Evolutionary conservation across 2,113 vertebrate genomes (phyloP).

Genomic region (Mobula hypostoma): DNA sequence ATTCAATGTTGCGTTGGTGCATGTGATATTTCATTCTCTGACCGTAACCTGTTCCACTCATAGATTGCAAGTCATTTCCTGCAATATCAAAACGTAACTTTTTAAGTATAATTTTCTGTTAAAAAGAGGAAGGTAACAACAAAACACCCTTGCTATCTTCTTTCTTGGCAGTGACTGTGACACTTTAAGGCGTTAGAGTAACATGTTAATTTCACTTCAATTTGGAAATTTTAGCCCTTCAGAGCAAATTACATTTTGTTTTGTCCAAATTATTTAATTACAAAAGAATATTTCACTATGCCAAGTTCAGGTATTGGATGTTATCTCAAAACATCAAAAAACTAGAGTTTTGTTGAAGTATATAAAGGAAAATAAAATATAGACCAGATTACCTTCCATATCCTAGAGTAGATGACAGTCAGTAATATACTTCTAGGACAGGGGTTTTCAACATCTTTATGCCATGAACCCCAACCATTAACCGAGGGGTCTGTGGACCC

Average conservation of each 20-base stretch:
- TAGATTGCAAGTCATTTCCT: constrained; percentile 57
- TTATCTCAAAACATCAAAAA: background rate
- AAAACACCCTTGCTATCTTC: constrained; percentile 39
- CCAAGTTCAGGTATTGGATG: background rate
- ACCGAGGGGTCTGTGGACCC: too few species aligned
- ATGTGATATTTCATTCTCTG: constrained; percentile 53
- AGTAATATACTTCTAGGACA: background rate
- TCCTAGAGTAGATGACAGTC: background rate
- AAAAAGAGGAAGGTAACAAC: constrained; percentile 44
- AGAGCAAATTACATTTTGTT: background rate
- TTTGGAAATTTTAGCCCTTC: background rate
- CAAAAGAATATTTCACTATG: background rate
- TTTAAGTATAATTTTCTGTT: constrained; percentile 48
- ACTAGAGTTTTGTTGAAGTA: background rate
- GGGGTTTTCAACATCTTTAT: too few species aligned
- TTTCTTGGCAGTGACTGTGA: background rate
- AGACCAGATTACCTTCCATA: background rate
- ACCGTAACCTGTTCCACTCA: constrained; percentile 47
- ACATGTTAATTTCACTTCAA: background rate
- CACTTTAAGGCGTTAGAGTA: background rate
- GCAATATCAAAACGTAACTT: constrained; percentile 43
- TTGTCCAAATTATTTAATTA: background rate
- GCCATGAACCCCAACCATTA: too few species aligned
- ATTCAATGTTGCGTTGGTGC: constrained; percentile 48
- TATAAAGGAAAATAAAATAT: background rate